Conservation (phyloP, 23 tunicate species). For the Ciona savignyi region DNA sequence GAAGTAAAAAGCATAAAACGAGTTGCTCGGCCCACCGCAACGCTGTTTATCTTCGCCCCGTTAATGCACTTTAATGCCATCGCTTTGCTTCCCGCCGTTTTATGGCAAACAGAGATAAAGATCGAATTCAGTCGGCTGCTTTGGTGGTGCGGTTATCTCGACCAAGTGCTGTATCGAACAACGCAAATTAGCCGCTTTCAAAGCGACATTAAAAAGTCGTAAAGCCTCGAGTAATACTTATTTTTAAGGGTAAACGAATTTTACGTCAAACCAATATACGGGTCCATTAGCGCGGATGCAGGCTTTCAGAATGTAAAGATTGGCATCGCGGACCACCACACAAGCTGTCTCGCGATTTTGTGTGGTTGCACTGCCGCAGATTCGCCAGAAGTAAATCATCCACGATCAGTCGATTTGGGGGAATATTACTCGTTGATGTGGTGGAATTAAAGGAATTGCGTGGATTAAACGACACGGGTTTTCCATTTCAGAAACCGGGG, state of each 20-base stretch:
- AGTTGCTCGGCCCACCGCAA: too few relatives aligned
- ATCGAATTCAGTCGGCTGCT: constrained; percentile 1
- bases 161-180: not conserved
- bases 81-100: not conserved
- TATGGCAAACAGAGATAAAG: not conserved
- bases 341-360: not conserved
- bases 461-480: too few relatives aligned
- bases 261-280: not conserved
- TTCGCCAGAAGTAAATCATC: too few relatives aligned
- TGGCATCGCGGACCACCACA: not conserved
- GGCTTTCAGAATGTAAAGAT: not conserved
- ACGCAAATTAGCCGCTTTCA: not conserved
- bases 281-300: not conserved
- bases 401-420: too few relatives aligned
- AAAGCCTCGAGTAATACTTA: not conserved
- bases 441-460: too few relatives aligned
- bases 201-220: not conserved
- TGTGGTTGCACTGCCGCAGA: not conserved
- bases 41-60: too few relatives aligned
- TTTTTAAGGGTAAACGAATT: too few relatives aligned
- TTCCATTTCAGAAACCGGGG: too few relatives aligned
- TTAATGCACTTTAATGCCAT: not conserved
- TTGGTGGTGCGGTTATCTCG: not conserved
- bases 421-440: too few relatives aligned
- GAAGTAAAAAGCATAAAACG: too few relatives aligned